phyloP scores from a whole-genome alignment of 2,888 invertebrate genomes.

The Cryptus armator region DNA sequence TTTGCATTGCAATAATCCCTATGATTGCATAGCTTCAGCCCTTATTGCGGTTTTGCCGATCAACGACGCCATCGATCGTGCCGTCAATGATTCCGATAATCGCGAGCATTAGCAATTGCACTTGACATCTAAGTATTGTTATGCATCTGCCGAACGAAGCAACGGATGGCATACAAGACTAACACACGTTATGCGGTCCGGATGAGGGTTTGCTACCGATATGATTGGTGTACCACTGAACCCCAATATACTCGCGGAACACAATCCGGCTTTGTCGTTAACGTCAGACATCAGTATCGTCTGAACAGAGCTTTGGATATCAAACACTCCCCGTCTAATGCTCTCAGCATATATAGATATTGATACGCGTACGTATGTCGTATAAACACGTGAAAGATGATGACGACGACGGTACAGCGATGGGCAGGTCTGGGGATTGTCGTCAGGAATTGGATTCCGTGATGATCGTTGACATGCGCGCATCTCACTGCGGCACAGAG shows the following conservation, averaged over 20 bases:
- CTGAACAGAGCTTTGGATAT: slow-evolving; percentile 6
- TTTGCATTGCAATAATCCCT: no score
- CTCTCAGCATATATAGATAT: slow-evolving; percentile 3
- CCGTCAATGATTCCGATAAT: neutral
- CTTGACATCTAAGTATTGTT: slow-evolving; percentile 16
- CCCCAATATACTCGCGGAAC: slow-evolving; percentile 15
- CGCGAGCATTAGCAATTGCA: neutral
- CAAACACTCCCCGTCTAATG: slow-evolving; percentile 9
- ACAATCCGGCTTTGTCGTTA: slow-evolving; percentile 1
- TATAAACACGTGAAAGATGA: slow-evolving; percentile 18
- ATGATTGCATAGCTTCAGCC: no score
- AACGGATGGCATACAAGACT: neutral
- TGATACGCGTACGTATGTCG: neutral
- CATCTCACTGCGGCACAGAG: slow-evolving; percentile 31
- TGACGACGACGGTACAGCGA: neutral
- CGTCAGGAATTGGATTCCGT: slow-evolving; percentile 51
- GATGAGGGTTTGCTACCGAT: slow-evolving; percentile 31
- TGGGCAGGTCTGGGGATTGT: slow-evolving; percentile 21
- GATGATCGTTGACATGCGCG: slow-evolving; percentile 37
- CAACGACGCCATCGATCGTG: no score
- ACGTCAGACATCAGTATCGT: slow-evolving; percentile 39
- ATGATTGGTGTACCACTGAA: slow-evolving; percentile 19
- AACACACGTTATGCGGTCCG: slow-evolving; percentile 30
- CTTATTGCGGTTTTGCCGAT: no score
- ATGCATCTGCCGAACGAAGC: slow-evolving; percentile 14